These are phyloP conservation scores for Lamproptera curius DNA, from an alignment of 2,888 invertebrate species.

Conservation along the genomic window DNA sequence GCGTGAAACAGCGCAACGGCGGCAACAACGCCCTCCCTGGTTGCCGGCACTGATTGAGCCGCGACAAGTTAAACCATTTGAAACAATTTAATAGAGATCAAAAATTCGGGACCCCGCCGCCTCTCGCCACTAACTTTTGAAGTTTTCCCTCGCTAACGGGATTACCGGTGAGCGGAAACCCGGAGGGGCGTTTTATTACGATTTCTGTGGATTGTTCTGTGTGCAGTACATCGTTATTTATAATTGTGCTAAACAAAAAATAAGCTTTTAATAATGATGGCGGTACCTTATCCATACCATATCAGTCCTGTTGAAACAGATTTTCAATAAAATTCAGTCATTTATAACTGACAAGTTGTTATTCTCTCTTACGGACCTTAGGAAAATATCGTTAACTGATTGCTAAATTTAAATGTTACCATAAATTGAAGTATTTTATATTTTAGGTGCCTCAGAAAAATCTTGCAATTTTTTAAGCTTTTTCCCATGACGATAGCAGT, in stretches of 20 bases:
- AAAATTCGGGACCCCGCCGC: slow-evolving; percentile 68
- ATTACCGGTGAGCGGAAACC: slow-evolving; percentile 69
- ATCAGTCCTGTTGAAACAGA: too few species aligned
- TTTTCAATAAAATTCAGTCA: too few species aligned
- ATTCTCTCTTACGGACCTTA: too few species aligned
- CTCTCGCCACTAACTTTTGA: slow-evolving; percentile 76
- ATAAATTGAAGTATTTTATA: too few species aligned
- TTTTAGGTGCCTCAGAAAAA: too few species aligned
- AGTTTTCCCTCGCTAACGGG: slow-evolving; percentile 77
- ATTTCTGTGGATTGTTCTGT: slow-evolving; percentile 34
- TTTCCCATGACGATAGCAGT: too few species aligned
- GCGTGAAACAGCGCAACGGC: slow-evolving; percentile 47
- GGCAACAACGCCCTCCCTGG: slow-evolving; percentile 37
- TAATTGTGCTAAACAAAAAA: not conserved
- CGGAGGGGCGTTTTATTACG: slow-evolving; percentile 68
- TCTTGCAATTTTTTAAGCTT: too few species aligned
- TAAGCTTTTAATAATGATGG: too few species aligned
- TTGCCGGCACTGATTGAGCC: slow-evolving; percentile 72
- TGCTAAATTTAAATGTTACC: too few species aligned
- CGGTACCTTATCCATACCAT: too few species aligned
- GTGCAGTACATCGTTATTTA: not conserved
- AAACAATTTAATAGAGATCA: slow-evolving; percentile 79
- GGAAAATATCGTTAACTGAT: too few species aligned
- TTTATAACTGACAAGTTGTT: too few species aligned
- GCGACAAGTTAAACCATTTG: slow-evolving; percentile 79